A percentile compares a stretch with the other conserved stretches of the same genome.
These are phyloP conservation scores for Hesperophylax magnus DNA, from an alignment of 1,140 invertebrate species.

Conservation along the genomic window DNA sequence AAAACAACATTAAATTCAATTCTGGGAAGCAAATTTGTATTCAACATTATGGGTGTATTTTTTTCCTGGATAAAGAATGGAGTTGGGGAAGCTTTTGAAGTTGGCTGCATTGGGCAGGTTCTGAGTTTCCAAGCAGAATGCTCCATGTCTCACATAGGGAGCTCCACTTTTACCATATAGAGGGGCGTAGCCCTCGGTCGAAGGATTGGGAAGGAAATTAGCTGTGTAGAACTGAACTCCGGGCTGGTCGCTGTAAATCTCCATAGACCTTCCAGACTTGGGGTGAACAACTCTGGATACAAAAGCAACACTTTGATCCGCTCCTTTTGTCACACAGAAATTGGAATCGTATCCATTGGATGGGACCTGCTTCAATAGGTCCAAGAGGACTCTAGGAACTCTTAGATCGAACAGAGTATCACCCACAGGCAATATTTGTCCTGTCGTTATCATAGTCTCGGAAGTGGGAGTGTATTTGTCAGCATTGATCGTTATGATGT, in stretches of 20 bases:
- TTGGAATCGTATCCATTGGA: conserved; percentile 84
- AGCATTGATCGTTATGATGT: conserved; percentile 81
- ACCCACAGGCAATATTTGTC: conserved; percentile 67
- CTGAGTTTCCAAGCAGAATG: conserved; percentile 93
- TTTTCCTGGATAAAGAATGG: conserved; percentile 45
- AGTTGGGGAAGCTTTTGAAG: conserved; percentile 55
- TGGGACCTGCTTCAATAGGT: conserved; percentile 61
- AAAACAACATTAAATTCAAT: background rate
- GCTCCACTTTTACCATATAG: conserved; percentile 77
- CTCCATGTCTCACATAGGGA: conserved; percentile 83
- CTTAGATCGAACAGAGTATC: conserved; percentile 81
- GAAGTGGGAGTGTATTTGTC: conserved; percentile 66
- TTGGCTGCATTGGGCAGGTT: conserved; percentile 94
- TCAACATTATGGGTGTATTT: conserved; percentile 49
- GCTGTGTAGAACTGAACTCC: conserved; percentile 93
- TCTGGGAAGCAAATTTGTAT: conserved; percentile 46
- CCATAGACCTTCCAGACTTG: conserved; percentile 78
- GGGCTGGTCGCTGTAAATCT: conserved; percentile 88
- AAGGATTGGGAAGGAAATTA: conserved; percentile 77
- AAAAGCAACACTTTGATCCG: conserved; percentile 43
- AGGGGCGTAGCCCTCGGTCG: background rate
- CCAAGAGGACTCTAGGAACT: conserved; percentile 69
- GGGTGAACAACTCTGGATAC: conserved; percentile 76
- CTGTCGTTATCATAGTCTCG: conserved; percentile 43
- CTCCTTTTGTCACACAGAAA: conserved; percentile 73